Base-by-base conservation (phyloP, 53 echinoderm and acorn worm genomes). In the Apostichopus leukothele region DNA sequence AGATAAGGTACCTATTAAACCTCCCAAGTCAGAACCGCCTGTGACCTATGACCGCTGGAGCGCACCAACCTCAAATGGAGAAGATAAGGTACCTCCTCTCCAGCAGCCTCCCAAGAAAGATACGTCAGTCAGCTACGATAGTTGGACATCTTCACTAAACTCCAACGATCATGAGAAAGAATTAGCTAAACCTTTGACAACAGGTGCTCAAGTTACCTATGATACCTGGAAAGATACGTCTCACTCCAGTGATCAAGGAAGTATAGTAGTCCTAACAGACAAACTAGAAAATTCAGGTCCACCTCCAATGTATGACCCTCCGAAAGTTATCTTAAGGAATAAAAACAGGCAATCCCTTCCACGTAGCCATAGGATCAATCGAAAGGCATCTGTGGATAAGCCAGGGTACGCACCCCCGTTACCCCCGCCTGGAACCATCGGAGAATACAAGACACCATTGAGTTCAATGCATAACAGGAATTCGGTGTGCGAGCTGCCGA, bases 311-410 rank as follows among this genome's bases (percentile, higher is more conserved):
- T 53, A 84, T 57, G 61, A 52, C 53, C 5, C 84, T 1, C 61
- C 84, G 19, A 84, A 63, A 63, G 84, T 84, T n/a, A 60, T 84
- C 60, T 53, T 84, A n/a, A 84, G 84, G 66, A 57, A 84, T 63
- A 84, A 84, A 63, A 61, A 11, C 61, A 53, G 84, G 22, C 59
- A 53, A 10, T 60, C 84, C 9, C 84, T 84, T 22, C 59, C 84
- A 59, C 84, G 84, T 18, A 84, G 63, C 27, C 84, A 61, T 3
- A 84, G 66, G 16, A 14, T 26, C 10, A 85, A 66, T 50, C 61
- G 85, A 1, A 85, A 67, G 66, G 85, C 12, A 11, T 63, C 85
- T 12, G 68, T 85, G 4, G 85, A 85, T 7, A 85, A 67, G 50
- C 85, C 85, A 6, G 85, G 50, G 5, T 85, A 85, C 18, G 85